These are phyloP conservation scores for Leuctra nigra DNA, from an alignment of 2,888 invertebrate genomes.

Conservation along the genomic window DNA sequence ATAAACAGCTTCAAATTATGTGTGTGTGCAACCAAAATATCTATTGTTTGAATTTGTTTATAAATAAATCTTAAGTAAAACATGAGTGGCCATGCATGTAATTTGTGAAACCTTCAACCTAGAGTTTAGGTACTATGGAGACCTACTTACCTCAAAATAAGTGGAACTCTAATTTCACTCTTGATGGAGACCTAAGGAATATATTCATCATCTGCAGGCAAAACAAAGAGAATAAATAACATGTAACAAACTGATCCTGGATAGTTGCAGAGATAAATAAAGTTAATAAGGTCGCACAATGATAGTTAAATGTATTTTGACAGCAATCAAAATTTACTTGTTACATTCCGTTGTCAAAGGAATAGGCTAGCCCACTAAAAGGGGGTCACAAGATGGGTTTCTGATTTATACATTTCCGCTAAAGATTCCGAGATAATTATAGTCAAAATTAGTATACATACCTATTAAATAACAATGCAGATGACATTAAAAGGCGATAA, in stretches of 20 bases:
- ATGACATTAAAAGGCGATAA: constrained; percentile 12
- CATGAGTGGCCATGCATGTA: background rate
- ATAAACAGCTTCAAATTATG: too few species aligned
- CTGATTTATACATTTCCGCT: constrained; percentile 11
- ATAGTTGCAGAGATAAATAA: too few species aligned
- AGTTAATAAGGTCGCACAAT: too few species aligned
- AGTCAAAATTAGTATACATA: constrained; percentile 5
- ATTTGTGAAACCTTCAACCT: background rate
- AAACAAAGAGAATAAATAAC: too few species aligned
- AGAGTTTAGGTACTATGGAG: constrained; percentile 18
- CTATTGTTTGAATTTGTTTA: too few species aligned
- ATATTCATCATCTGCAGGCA: constrained; percentile 24
- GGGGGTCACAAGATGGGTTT: constrained; percentile 31
- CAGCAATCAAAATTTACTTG: background rate
- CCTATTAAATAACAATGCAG: constrained; percentile 24
- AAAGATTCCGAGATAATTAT: background rate
- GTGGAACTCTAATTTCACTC: constrained; percentile 25
- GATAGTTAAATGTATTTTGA: too few species aligned
- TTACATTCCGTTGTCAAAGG: background rate
- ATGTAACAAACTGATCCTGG: too few species aligned
- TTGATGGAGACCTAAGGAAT: constrained; percentile 14
- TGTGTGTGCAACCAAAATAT: too few species aligned
- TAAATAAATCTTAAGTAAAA: too few species aligned
- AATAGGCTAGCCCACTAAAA: constrained; percentile 12
- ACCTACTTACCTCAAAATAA: constrained; percentile 31